Evolutionary conservation across 2,888 invertebrate species (phyloP), one percentile per base, ranked within the genome.

Genomic region (Erannis defoliaria): DNA sequence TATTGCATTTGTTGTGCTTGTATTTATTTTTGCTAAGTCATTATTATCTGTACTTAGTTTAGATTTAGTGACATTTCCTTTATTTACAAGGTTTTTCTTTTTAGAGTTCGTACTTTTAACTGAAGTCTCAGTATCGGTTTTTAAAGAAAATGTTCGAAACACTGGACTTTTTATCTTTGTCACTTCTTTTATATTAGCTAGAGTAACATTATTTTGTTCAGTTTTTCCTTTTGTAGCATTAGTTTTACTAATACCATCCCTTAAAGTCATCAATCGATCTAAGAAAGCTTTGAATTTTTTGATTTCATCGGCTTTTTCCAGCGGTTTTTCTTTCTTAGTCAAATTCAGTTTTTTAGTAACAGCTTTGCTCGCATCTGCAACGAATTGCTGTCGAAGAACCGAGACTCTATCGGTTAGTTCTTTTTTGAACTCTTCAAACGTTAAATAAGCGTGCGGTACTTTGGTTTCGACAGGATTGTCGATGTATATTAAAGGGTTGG

Each of bases 401-500:
- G 72, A 9, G 1, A 74, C 66, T 63, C 84, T 75, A 6, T 77
- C 64, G 0, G 67, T 64, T 29, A 92, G 55, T 5, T 74, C 62
- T 9, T 74, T 64, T 68, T 87, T 90, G 53, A 91, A 90, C 66
- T 88, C 82, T 37, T 85, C 78, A 37, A 82, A 26, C 5, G 82
- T 77, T 9, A 91, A 54, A 66, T 74, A 90, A 0, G 90, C 72
- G 3, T 86, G 75, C 0, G 91, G 86, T 55, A 88, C 48, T 64
- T 80, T 78, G 0, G 90, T 79, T 79, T 92, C 92, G 0, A 92
- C 80, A 0, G 92, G 92, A 53, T 92, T 92, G 45, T 81, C 81
- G 31, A 92, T 85, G 48, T 90, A 92, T 35, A 92, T 81, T 0
- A 85, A 57, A 6, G 84, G 75, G 10, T 77, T 73, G 0, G 58